Base-by-base conservation (phyloP, 2,113 vertebrate species). In the Macrotus californicus region DNA sequence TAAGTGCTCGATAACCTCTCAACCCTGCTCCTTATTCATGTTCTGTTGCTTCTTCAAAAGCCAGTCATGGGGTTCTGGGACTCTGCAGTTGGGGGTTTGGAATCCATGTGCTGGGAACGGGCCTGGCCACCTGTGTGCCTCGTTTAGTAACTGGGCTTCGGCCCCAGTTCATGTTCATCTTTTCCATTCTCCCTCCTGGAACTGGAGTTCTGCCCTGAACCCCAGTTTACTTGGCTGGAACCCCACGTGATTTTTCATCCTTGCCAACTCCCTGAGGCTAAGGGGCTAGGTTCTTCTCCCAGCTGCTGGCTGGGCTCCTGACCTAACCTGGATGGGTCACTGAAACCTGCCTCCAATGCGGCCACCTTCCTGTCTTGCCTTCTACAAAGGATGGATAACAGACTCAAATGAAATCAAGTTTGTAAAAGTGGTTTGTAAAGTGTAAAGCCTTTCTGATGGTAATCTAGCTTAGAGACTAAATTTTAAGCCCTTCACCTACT, bases 141-240 rank as follows among this genome's bases (percentile, higher is more conserved):
- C 66, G 59, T 87, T 83, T 64, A 75, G 46, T 89, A 66, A 54
- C 72, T 67, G 46, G 77, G 18, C 64, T 75, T 88, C 31, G 10
- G 54, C 46, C 76, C 41, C 43, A 36, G 46, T 67, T 79, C 76
- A 13, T 88, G 54, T 69, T 85, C 79, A 75, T 84, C 16, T 41
- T 82, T 87, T 59, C n/a, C 70, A 46, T 84, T 79, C 48, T 91
- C 54, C 64, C 41, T 88, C 76, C 48, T 88, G 48, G 36, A 87
- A 72, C 67, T 77, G 89, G 73, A 96, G 15, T 79, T 91, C 70
- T 91, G 70, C 83, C 90, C 76, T 79, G 70, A 93, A 36, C 61
- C 80, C 81, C 11, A 36, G 54, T 87, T 87, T 75, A 83, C 46
- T 94, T 94, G 79, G 48, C 76, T 75, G 29, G 87, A 36, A 66